A percentile compares a stretch with the other conserved stretches of the same genome.
phyloP scores from a whole-genome alignment of 2,113 vertebrate species.

The Phycodurus eques region DNA sequence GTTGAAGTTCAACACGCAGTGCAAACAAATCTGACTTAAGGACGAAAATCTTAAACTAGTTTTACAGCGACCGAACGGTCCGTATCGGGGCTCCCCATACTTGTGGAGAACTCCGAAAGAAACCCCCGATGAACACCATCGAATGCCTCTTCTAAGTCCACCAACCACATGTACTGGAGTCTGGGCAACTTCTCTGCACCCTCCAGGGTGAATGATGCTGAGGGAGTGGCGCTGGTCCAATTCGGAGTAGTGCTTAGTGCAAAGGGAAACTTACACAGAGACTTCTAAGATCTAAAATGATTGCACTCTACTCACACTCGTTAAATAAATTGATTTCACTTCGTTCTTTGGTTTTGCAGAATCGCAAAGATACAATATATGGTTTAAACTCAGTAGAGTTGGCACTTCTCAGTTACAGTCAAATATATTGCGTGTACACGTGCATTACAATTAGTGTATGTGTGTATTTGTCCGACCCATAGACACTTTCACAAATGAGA shows the following conservation, averaged over 20 bases:
- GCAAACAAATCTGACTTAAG: too few species aligned
- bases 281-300: background rate
- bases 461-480: constrained; percentile 12
- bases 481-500: constrained; percentile 28
- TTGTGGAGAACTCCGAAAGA: background rate
- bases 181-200: background rate
- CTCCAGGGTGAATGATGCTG: background rate
- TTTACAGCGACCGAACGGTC: too few species aligned
- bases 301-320: background rate
- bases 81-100: too few species aligned
- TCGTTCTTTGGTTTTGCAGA: background rate
- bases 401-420: background rate
- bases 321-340: background rate
- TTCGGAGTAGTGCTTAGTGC: background rate
- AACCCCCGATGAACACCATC: background rate
- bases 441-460: background rate
- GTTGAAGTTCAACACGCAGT: too few species aligned
- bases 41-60: too few species aligned
- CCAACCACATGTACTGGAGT: background rate
- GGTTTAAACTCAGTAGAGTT: background rate
- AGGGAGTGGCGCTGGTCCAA: background rate
- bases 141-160: background rate
- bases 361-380: background rate
- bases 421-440: background rate
- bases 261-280: background rate